phyloP scores from a whole-genome alignment of 2,888 invertebrate genomes.

The Cantharis nigra region DNA sequence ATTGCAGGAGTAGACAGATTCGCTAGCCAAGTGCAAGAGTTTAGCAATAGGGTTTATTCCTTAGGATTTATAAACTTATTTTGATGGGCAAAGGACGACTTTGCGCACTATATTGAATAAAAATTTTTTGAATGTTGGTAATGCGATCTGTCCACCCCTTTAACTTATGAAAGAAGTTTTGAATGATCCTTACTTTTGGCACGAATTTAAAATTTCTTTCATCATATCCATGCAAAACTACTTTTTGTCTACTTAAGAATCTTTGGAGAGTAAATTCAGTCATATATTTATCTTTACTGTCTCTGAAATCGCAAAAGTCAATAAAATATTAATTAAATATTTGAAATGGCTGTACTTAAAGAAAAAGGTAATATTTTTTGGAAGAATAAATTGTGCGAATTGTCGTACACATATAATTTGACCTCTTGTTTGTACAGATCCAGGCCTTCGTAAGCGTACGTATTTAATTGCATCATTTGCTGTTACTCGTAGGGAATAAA shows the following conservation, averaged over 20 bases:
- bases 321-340: constrained; percentile 5
- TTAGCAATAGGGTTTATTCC: too few relatives aligned
- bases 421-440: constrained; percentile 80
- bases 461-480: constrained; percentile 82
- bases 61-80: too few relatives aligned
- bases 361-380: constrained; percentile 75
- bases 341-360: constrained; percentile 61
- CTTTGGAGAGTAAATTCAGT: constrained; percentile 71
- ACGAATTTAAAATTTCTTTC: constrained; percentile 74
- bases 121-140: too few relatives aligned
- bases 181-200: constrained; percentile 68
- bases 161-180: not conserved
- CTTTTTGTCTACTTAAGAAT: constrained; percentile 71
- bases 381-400: constrained; percentile 79
- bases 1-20: too few relatives aligned
- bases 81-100: too few relatives aligned
- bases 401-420: constrained; percentile 83
- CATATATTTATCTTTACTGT: constrained; percentile 57
- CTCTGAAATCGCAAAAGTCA: constrained; percentile 43
- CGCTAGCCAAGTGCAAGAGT: too few relatives aligned
- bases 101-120: too few relatives aligned
- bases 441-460: constrained; percentile 75
- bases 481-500: constrained; percentile 75
- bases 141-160: not conserved
- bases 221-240: constrained; percentile 78